Percentiles rank a stretch among this genome's conserved stretches.
phyloP scores from a whole-genome alignment of 1,140 invertebrate genomes.

The Agraylea sexmaculata region DNA sequence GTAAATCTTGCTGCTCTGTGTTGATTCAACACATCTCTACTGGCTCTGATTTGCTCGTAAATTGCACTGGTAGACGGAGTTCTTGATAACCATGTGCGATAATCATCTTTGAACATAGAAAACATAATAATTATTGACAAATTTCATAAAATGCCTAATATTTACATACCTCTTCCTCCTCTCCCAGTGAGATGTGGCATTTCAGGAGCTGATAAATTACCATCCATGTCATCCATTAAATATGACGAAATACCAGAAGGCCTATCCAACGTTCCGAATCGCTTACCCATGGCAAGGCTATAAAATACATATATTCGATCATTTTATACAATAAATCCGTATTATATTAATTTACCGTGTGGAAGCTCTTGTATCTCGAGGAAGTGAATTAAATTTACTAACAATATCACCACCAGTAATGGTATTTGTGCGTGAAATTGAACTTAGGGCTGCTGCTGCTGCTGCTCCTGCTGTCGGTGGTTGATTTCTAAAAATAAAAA shows the following conservation, averaged over 20 bases:
- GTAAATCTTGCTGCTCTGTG: conserved; percentile 64
- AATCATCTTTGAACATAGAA: conserved; percentile 55
- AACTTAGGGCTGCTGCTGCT: conserved; percentile 36
- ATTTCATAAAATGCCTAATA: background rate
- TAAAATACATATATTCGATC: background rate
- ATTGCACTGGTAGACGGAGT: conserved; percentile 86
- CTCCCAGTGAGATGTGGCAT: conserved; percentile 36
- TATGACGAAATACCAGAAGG: conserved; percentile 39
- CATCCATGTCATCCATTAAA: conserved; percentile 67
- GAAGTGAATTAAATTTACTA: conserved; percentile 61
- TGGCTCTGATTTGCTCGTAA: conserved; percentile 75
- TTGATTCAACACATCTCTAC: conserved; percentile 49
- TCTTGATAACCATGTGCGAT: conserved; percentile 75
- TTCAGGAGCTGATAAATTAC: conserved; percentile 70
- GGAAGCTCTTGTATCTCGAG: conserved; percentile 54
- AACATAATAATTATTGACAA: background rate
- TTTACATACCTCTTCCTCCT: conserved; percentile 24
- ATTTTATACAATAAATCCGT: too few relatives aligned
- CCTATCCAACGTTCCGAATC: conserved; percentile 28
- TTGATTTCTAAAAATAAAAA: conserved; percentile 21
- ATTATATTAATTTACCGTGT: conserved; percentile 20
- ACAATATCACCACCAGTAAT: conserved; percentile 41
- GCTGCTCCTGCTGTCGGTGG: too few relatives aligned
- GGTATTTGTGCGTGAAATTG: conserved; percentile 33
- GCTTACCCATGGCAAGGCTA: conserved; percentile 35